These are phyloP conservation scores for Bombylius major DNA, from an alignment of 2,888 invertebrate genomes.

Conservation along the genomic window DNA sequence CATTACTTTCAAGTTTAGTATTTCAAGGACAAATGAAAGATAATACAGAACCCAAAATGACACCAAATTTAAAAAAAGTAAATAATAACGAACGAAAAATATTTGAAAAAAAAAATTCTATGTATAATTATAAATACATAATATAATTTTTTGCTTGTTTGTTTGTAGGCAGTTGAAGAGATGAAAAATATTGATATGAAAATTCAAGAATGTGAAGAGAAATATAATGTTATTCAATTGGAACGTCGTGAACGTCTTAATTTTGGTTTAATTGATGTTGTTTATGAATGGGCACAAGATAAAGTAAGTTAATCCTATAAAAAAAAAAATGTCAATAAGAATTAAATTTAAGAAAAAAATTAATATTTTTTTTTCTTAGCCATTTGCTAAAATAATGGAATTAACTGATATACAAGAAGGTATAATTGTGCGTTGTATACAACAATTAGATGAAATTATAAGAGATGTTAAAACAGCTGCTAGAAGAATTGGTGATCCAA, in stretches of 20 bases:
- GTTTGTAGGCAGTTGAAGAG: slow-evolving; percentile 50
- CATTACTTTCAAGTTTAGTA: slow-evolving; percentile 82
- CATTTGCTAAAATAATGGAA: slow-evolving; percentile 86
- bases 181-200: slow-evolving; percentile 56
- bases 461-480: slow-evolving; percentile 85
- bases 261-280: slow-evolving; percentile 86
- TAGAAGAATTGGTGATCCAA: slow-evolving; percentile 83
- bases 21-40: slow-evolving; percentile 68
- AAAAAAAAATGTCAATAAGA: no score
- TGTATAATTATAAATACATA: background rate
- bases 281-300: slow-evolving; percentile 91
- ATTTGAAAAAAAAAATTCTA: background rate
- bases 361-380: slow-evolving; percentile 37
- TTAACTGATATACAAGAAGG: slow-evolving; percentile 94
- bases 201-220: slow-evolving; percentile 51
- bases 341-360: background rate
- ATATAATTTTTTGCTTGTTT: background rate
- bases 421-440: slow-evolving; percentile 93
- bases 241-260: slow-evolving; percentile 54
- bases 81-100: background rate
- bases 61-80: background rate
- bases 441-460: slow-evolving; percentile 86
- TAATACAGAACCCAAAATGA: background rate
- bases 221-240: slow-evolving; percentile 20
- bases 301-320: slow-evolving; percentile 41